Base-by-base conservation (phyloP, 1,140 invertebrate species). In the Sinella curviseta region DNA sequence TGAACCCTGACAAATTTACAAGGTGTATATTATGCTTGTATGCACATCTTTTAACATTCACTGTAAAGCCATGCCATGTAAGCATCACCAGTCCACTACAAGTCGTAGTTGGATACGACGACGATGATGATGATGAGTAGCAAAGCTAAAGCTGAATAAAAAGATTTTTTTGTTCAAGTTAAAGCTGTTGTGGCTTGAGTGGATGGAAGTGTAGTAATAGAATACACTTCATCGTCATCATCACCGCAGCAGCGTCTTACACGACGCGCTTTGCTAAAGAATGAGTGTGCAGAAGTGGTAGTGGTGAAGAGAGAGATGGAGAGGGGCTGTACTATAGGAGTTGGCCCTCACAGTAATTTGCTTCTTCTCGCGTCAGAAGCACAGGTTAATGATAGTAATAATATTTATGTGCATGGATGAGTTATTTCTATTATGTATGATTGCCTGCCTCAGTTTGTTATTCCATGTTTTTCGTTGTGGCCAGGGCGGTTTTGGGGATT, bases 351-450 rank as follows among this genome's bases (percentile, higher is more conserved):
- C 65, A 70, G 65, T 70, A 70, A 70, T 70, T 70, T 70, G 65
- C 65, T 70, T 70, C 65, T 70, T 33, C 65, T 70, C 65, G 65
- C 65, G 65, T 70, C 65, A 70, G 65, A 70, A 70, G 65, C 65
- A 70, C 65, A 70, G 65, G 65, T 70, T 70, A 70, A 70, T 70
- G 65, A 70, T 70, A 70, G 65, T 70, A 70, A 70, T 70, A 70
- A 70, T 70, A 70, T 70, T 70, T 70, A 70, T 24, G 65, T 70
- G 65, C 65, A 70, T 70, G 65, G 65, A 70, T 70, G 65, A 70
- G 65, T 70, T 70, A 70, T 70, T 70, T 70, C 65, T 70, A 70
- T 70, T 70, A 70, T 70, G 65, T 70, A 70, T 70, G 65, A 65
- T 70, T 70, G 65, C 26, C 31, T 26, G 39, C 39, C 39, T 70